These are phyloP conservation scores for Parauchenoglanis punctatus DNA, from an alignment of 2,797 vertebrate genomes.

Conservation along the genomic window DNA sequence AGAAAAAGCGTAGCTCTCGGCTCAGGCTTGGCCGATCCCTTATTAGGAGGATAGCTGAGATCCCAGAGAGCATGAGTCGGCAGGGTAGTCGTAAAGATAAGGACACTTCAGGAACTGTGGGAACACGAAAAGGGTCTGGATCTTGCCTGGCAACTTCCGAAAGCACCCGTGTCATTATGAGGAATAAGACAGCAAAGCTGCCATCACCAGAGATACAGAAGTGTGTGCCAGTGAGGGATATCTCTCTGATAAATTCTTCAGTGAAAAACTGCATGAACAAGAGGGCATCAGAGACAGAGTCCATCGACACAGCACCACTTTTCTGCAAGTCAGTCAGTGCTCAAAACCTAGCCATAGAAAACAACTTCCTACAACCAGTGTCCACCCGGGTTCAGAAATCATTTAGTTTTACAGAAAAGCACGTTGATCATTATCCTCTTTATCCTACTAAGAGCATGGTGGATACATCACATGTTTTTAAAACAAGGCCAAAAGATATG, in stretches of 20 bases:
- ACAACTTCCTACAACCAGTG: conserved; percentile 75
- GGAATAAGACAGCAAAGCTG: conserved; percentile 69
- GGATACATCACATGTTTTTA: conserved; percentile 58
- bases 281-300: conserved; percentile 75
- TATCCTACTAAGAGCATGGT: conserved; percentile 67
- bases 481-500: conserved; percentile 47
- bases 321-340: conserved; percentile 90
- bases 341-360: conserved; percentile 82
- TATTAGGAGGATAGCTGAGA: conserved; percentile 80
- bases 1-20: conserved; percentile 82
- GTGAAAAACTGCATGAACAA: conserved; percentile 67
- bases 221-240: conserved; percentile 65
- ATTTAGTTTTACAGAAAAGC: conserved; percentile 73
- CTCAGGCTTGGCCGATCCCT: conserved; percentile 83
- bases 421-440: conserved; percentile 66
- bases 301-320: conserved; percentile 75
- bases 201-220: conserved; percentile 70
- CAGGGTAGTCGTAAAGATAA: conserved; percentile 79
- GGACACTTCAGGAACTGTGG: conserved; percentile 68
- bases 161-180: conserved; percentile 64
- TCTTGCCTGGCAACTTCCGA: conserved; percentile 71
- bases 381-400: conserved; percentile 84
- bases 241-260: conserved; percentile 66
- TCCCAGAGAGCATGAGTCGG: conserved; percentile 78
- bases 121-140: conserved; percentile 65